phyloP scores from a whole-genome alignment of 2,797 vertebrate genomes.

The Gallinago nigripennis region DNA sequence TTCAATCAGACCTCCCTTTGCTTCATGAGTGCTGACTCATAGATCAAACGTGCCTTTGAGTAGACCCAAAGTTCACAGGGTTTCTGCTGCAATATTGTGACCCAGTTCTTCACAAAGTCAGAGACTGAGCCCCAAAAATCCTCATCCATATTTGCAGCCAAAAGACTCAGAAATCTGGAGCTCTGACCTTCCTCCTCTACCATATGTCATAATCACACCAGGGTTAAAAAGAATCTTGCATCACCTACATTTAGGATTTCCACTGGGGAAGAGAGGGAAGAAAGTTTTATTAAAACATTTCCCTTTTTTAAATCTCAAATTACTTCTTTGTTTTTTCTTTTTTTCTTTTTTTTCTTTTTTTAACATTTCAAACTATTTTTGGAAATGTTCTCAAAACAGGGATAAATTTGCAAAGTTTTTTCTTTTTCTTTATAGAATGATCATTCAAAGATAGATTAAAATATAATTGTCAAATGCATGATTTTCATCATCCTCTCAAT shows the following conservation, averaged over 20 bases:
- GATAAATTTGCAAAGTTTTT: not conserved
- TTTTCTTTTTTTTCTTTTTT: not conserved
- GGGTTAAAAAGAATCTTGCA: not conserved
- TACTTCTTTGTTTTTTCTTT: not conserved
- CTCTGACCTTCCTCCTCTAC: not conserved
- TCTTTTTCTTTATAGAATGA: not conserved
- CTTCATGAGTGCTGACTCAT: not conserved
- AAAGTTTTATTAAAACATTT: not conserved
- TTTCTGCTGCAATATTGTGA: not conserved
- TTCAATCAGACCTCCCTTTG: not conserved
- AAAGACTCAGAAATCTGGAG: not conserved
- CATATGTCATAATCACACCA: fast-evolving
- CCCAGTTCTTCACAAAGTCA: not conserved
- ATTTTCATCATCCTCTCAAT: not conserved
- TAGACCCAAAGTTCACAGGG: not conserved
- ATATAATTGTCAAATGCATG: not conserved
- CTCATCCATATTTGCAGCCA: not conserved
- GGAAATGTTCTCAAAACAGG: not conserved
- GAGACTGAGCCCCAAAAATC: not conserved
- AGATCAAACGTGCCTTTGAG: not conserved
- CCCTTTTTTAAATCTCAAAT: not conserved
- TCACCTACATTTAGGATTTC: not conserved
- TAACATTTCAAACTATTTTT: not conserved
- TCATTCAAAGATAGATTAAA: not conserved
- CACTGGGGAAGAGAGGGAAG: not conserved